These are phyloP conservation scores for Ophioderma brevispina DNA, from an alignment of 35 echinoderm and acorn worm genomes.

Conservation along the genomic window DNA sequence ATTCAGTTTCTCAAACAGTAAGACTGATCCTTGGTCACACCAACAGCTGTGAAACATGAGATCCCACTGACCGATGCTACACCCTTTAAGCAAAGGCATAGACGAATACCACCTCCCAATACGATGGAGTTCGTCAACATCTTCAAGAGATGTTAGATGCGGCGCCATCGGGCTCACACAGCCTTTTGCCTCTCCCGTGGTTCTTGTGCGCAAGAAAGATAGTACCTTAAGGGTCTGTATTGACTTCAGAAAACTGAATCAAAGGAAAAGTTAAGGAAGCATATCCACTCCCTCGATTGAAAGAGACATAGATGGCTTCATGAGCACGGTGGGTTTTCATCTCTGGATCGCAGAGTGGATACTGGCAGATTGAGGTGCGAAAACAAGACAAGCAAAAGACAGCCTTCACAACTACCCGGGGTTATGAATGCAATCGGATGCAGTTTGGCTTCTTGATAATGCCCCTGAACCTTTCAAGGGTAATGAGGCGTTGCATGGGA, in stretches of 20 bases:
- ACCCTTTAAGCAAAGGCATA: conserved; percentile 32
- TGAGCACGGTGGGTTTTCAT: conserved; percentile 31
- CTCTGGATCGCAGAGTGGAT: conserved; percentile 49
- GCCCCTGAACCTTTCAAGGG: conserved; percentile 11
- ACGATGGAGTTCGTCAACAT: conserved; percentile 53
- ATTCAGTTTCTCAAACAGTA: conserved; percentile 2
- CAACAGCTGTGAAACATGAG: conserved; percentile 33
- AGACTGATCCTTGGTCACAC: conserved; percentile 11
- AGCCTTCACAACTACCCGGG: background rate
- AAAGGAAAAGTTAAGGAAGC: conserved; percentile 10
- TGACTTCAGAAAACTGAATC: conserved; percentile 51
- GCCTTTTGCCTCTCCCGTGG: conserved; percentile 50
- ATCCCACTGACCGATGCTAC: conserved; percentile 44
- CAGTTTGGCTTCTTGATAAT: conserved; percentile 7
- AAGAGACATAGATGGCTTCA: conserved; percentile 21
- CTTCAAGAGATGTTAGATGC: conserved; percentile 46
- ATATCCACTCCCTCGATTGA: no score
- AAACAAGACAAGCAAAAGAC: no score
- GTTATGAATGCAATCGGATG: conserved; percentile 39
- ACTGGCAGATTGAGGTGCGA: no score
- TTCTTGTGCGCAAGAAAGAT: conserved; percentile 60
- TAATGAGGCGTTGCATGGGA: background rate
- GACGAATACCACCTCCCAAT: conserved; percentile 52
- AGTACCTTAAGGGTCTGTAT: conserved; percentile 39
- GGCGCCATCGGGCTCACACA: conserved; percentile 33